Evolutionary conservation across 1,140 invertebrate genomes (phyloP).

Genomic region (Zaprionus africanus): DNA sequence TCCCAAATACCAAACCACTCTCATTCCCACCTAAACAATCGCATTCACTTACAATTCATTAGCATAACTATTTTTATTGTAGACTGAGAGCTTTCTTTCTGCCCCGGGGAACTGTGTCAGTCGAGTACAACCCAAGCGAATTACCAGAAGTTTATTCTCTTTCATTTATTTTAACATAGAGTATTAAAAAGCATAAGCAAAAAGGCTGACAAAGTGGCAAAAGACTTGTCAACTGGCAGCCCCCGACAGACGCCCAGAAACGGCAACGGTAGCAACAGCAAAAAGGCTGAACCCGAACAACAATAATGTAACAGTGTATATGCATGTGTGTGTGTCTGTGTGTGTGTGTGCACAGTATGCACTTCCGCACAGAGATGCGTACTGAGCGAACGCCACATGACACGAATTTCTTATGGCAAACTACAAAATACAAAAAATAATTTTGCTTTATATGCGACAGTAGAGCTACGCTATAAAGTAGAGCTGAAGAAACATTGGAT

Average conservation of each 20-base stretch:
- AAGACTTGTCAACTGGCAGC: constrained; percentile 42
- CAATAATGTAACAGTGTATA: not conserved
- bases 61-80: not conserved
- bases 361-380: constrained; percentile 16
- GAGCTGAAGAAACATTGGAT: too few species aligned
- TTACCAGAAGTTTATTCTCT: not conserved
- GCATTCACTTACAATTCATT: not conserved
- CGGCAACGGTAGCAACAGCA: constrained; percentile 33
- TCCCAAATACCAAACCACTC: not conserved
- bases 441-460: not conserved
- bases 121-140: not conserved
- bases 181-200: constrained; percentile 28
- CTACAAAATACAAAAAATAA: not conserved
- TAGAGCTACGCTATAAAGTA: not conserved
- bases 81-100: not conserved
- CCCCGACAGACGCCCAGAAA: constrained; percentile 15
- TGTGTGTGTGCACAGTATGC: constrained; percentile 1
- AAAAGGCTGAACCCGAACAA: constrained; percentile 39
- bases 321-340: not conserved
- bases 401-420: constrained; percentile 8
- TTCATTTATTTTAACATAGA: constrained; percentile 12
- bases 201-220: constrained; percentile 43
- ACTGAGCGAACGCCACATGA: constrained; percentile 5
- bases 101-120: not conserved
- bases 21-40: not conserved